These are phyloP conservation scores for Eristalis intricaria DNA, from an alignment of 2,888 invertebrate genomes.

Conservation along the genomic window DNA sequence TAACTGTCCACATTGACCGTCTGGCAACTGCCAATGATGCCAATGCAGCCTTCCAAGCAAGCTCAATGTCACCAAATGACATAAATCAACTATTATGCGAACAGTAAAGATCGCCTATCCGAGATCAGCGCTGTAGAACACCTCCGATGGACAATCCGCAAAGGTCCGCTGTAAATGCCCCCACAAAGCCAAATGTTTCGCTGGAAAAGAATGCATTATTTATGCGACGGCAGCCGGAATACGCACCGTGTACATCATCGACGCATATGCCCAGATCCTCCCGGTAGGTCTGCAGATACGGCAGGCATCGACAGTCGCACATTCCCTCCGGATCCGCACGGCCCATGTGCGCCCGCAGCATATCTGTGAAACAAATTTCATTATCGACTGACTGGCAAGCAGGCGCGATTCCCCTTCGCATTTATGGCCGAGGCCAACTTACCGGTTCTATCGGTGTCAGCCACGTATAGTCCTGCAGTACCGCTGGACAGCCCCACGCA, in stretches of 20 bases:
- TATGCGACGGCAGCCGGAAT: background rate
- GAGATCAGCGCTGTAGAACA: background rate
- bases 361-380: conserved; percentile 68
- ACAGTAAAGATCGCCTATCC: background rate
- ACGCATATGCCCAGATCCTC: conserved; percentile 93
- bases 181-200: background rate
- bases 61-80: background rate
- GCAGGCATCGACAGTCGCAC: conserved; percentile 90
- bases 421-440: conserved; percentile 68
- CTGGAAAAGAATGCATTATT: conserved; percentile 7
- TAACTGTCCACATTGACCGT: background rate
- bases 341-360: conserved; percentile 69
- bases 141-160: background rate
- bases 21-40: background rate
- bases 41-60: background rate
- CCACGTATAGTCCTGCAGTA: conserved; percentile 78
- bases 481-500: conserved; percentile 81
- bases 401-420: background rate
- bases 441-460: conserved; percentile 77
- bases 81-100: background rate
- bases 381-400: conserved; percentile 37
- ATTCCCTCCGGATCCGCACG: conserved; percentile 75
- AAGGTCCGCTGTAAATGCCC: background rate
- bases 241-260: conserved; percentile 91
- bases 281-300: conserved; percentile 89